phyloP scores from a whole-genome alignment of 1,140 invertebrate genomes.

The Drosophila kepulauana region DNA sequence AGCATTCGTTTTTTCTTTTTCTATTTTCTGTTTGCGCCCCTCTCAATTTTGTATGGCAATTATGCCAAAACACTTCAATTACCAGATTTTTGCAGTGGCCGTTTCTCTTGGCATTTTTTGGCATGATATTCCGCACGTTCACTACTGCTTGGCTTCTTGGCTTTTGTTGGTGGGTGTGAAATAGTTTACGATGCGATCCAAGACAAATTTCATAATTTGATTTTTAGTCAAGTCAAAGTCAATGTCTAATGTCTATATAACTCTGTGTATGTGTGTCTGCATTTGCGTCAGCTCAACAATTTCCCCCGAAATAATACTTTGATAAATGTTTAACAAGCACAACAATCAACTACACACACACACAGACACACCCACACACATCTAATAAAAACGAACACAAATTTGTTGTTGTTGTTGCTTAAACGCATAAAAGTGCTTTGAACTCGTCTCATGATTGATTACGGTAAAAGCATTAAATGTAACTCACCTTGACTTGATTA shows the following conservation, averaged over 20 bases:
- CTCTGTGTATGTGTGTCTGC: background rate
- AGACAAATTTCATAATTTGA: conserved; percentile 51
- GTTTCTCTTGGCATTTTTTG: conserved; percentile 33
- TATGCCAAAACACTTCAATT: conserved; percentile 74
- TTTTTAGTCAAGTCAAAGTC: conserved; percentile 45
- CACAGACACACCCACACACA: conserved; percentile 26
- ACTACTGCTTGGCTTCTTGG: conserved; percentile 1
- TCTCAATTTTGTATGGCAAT: conserved; percentile 53
- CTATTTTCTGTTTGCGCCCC: conserved; percentile 3
- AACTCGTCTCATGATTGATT: conserved; percentile 72
- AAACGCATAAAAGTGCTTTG: conserved; percentile 58
- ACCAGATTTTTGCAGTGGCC: conserved; percentile 44
- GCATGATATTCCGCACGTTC: conserved; percentile 69
- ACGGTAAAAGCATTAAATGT: conserved; percentile 39
- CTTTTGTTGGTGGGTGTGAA: conserved; percentile 28
- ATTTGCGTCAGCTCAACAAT: conserved; percentile 61
- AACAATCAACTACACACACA: conserved; percentile 37
- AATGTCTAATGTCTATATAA: conserved; percentile 22
- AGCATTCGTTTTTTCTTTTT: no score
- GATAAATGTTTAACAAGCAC: conserved; percentile 47
- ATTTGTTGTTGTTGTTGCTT: conserved; percentile 23
- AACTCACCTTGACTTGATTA: conserved; percentile 96
- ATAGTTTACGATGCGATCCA: conserved; percentile 40
- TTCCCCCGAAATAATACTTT: conserved; percentile 31
- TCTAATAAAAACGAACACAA: conserved; percentile 28